Evolutionary conservation across 2,113 vertebrate genomes (phyloP), one percentile per base, ranked within the genome.

Genomic region (Psittacula cyanocephala): DNA sequence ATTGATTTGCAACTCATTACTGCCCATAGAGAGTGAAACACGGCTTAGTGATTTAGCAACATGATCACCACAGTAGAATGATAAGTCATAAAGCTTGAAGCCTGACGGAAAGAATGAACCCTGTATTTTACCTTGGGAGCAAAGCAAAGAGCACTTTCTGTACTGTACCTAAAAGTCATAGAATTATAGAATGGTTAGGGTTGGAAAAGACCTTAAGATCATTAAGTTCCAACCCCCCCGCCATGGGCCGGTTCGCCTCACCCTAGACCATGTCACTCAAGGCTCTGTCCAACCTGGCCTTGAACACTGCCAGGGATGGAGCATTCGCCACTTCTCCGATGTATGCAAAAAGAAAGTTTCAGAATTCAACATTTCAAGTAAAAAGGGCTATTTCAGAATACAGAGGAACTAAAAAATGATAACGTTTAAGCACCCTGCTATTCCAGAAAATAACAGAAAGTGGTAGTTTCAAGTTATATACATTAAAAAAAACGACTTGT

Each of bases 1-100:
- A 89, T 77, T 93, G 88, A 93, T 89, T 83, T 68, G 60, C 72
- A 95, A 81, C 76, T 90, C 82, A 83, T 77, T 88, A 88, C 64
- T 91, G 82, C 50, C 71, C 46, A 44, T 3, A 74, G 47, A 87
- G 88, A 84, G 67, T 35, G 67, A 93, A 96, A 80, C 15, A 23
- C 0, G 1, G 70, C 84, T 92, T 19, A 76, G 62, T 65, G 41
- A 91, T 64, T 82, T 50, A 91, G 59, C 76, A 90, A 90, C 55
- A 68, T 2, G 1, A 64, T 67, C 71, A 93, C 87, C 87, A 75
- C 65, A 85, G 72, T 78, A 78, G 86, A 83, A 82, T 2, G 5
- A 90, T 14, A 77, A 50, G 2, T 13, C 43, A 15, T 2, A 31
- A 85, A 86, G 85, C 59, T 44, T 67, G 6, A 9, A 31, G 25